Percentiles rank a stretch among this genome's conserved stretches.
These are phyloP conservation scores for Dipodomys ordii DNA, from an alignment of 2,113 vertebrate species.

Conservation along the genomic window DNA sequence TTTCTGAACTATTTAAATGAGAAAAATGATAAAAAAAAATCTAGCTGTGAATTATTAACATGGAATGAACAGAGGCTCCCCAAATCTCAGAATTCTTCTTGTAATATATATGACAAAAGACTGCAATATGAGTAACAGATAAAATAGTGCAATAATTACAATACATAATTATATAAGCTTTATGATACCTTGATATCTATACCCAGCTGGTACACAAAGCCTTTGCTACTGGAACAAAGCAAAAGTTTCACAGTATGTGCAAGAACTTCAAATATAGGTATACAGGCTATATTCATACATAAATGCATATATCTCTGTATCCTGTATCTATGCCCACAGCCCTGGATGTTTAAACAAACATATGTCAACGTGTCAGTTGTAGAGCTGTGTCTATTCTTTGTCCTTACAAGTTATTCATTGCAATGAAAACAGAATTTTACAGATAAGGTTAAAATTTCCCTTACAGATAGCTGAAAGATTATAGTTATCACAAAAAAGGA, in stretches of 20 bases:
- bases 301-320: background rate
- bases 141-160: background rate
- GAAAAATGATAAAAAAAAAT: background rate
- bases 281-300: background rate
- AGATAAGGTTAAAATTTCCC: constrained; percentile 38
- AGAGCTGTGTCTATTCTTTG: background rate
- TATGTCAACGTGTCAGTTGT: background rate
- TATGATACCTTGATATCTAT: background rate
- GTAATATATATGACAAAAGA: background rate
- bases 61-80: background rate
- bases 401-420: background rate
- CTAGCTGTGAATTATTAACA: constrained; percentile 35
- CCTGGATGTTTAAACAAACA: constrained; percentile 24
- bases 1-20: background rate
- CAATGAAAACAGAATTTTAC: constrained; percentile 42
- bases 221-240: background rate
- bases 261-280: background rate
- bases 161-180: background rate
- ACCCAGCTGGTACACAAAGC: background rate
- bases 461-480: background rate
- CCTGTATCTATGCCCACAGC: background rate
- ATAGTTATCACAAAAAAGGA: too few relatives aligned
- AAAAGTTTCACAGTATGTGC: background rate
- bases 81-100: background rate
- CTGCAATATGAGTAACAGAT: background rate